Evolutionary conservation across 2,888 invertebrate species (phyloP).

Genomic region (Trilocha varians): DNA sequence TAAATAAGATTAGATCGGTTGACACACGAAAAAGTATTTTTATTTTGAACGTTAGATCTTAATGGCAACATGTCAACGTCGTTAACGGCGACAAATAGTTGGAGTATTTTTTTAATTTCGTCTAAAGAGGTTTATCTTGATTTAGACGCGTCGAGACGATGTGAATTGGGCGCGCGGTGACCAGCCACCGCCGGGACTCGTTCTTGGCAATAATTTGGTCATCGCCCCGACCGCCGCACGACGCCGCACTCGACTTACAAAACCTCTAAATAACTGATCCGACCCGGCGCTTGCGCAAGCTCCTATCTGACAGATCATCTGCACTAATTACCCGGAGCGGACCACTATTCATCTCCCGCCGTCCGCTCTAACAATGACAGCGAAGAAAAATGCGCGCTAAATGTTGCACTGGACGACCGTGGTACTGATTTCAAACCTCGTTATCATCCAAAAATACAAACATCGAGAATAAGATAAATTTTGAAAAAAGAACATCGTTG

Average conservation of each 20-base stretch:
- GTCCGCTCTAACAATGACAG: slow-evolving; percentile 44
- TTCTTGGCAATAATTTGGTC: slow-evolving; percentile 65
- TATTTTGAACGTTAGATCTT: slow-evolving; percentile 13
- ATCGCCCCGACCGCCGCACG: slow-evolving; percentile 42
- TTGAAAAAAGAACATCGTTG: slow-evolving; percentile 34
- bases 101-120: slow-evolving; percentile 31
- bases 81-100: slow-evolving; percentile 26
- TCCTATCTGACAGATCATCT: slow-evolving; percentile 43
- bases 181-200: slow-evolving; percentile 41
- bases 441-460: slow-evolving; percentile 44
- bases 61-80: slow-evolving; percentile 24
- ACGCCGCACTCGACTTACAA: slow-evolving; percentile 20
- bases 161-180: slow-evolving; percentile 29
- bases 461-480: slow-evolving; percentile 25
- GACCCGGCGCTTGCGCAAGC: not conserved
- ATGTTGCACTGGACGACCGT: slow-evolving; percentile 48
- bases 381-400: slow-evolving; percentile 39
- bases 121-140: slow-evolving; percentile 44
- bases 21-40: slow-evolving; percentile 7
- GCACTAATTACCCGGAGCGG: slow-evolving; percentile 45
- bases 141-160: slow-evolving; percentile 39
- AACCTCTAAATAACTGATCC: slow-evolving; percentile 18
- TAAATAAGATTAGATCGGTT: slow-evolving; percentile 6
- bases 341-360: slow-evolving; percentile 37
- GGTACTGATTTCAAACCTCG: slow-evolving; percentile 65